Evolutionary conservation across 2,113 vertebrate species (phyloP), one percentile per base, ranked within the genome.

Genomic region (Spea multiplicata): DNA sequence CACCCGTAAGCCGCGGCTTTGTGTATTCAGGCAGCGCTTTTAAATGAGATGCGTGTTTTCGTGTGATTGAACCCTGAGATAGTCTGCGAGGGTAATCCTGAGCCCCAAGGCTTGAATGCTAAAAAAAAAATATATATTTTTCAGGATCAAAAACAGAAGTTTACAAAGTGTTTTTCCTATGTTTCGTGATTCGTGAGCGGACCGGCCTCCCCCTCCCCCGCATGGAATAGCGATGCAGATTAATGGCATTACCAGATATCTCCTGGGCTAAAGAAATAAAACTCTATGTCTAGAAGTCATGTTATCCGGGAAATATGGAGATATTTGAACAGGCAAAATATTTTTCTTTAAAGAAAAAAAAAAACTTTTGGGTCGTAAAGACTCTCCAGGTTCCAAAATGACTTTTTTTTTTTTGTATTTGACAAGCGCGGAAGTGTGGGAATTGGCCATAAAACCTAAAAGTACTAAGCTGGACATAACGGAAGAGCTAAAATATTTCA

Each of bases 41-140:
- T 64, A 16, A 13, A 64, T 64, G 16, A 64, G 13, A 3, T 64
- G n/a, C 61, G 30, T 64, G 17, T 64, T 64, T 64, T 64, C 17
- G 6, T 17, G 6, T 13, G 17, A 30, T 17, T 30, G 61, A 64
- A 16, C n/a, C n/a, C 61, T 64, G n/a, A 64, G 61, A 64, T 64
- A 64, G 61, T 30, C 61, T 17, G 61, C 8, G 13, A 64, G 61
- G 61, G n/a, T 64, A 64, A 64, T 64, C 61, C 61, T 17, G 61
- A 13, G 61, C 61, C 13, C 17, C 13, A 64, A 64, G 61, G 61
- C 61, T 30, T 30, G 30, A 30, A 16, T 64, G 61, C 5, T 13
- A 61, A 13, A 64, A 59, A 59, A 59, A 59, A 12, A 8, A 30
- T 30, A 30, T 30, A 30, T 30, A 30, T 30, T 30, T 30, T 30